phyloP scores from a whole-genome alignment of 2,797 vertebrate genomes.

The Gila robusta region DNA sequence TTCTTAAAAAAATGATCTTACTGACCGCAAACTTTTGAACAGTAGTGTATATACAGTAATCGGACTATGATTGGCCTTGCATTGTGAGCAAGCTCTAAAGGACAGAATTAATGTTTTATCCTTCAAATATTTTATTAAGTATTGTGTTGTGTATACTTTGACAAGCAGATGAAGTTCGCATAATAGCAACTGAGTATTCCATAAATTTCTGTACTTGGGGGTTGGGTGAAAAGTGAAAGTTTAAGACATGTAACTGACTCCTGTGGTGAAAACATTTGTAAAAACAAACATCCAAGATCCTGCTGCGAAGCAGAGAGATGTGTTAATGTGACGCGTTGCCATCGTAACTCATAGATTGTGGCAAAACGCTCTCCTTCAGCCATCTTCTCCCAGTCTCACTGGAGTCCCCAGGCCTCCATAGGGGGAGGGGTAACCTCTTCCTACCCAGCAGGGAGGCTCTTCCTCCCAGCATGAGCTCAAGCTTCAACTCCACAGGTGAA shows the following conservation, averaged over 20 bases:
- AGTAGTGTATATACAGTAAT: neutral
- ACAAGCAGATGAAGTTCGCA: neutral
- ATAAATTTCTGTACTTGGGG: neutral
- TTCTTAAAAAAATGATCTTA: neutral
- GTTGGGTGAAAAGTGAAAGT: conserved; percentile 32
- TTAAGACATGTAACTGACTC: conserved; percentile 61
- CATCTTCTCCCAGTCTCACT: conserved; percentile 67
- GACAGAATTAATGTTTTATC: neutral
- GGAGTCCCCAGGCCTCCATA: conserved; percentile 72
- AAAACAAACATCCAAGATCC: conserved; percentile 81
- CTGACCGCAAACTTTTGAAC: neutral
- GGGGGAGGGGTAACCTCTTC: conserved; percentile 68
- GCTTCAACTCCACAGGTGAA: conserved; percentile 80
- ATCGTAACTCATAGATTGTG: conserved; percentile 78
- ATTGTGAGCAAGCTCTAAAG: neutral
- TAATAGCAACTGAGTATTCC: neutral
- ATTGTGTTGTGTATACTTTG: neutral
- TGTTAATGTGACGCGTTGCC: conserved; percentile 73
- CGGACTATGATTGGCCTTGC: neutral
- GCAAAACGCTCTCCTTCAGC: conserved; percentile 76
- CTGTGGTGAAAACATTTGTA: conserved; percentile 68
- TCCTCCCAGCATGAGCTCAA: conserved; percentile 78
- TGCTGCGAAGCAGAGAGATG: conserved; percentile 67
- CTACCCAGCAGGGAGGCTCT: conserved; percentile 78
- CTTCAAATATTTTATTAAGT: neutral